phyloP scores from a whole-genome alignment of 2,888 invertebrate genomes.

The Deilephila elpenor region DNA sequence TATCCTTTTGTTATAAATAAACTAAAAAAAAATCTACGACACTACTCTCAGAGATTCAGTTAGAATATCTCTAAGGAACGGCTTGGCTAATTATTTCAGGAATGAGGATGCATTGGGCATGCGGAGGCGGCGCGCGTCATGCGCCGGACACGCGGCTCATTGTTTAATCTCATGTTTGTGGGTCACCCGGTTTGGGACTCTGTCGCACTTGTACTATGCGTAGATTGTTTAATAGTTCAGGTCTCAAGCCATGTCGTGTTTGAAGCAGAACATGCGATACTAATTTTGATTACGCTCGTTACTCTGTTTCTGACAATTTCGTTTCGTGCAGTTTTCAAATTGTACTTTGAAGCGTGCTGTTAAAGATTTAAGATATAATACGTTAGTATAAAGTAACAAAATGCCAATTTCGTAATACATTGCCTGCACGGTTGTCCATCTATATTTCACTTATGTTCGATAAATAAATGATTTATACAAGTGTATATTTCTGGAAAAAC shows the following conservation, averaged over 20 bases:
- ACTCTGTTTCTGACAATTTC: too few relatives aligned
- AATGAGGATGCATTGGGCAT: conserved; percentile 49
- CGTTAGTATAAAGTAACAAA: too few relatives aligned
- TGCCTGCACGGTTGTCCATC: background rate
- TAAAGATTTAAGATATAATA: too few relatives aligned
- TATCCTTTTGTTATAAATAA: too few relatives aligned
- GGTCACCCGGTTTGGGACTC: conserved; percentile 51
- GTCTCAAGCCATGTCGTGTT: too few relatives aligned
- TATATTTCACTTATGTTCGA: conserved; percentile 13
- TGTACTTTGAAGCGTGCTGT: too few relatives aligned
- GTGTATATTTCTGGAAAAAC: conserved; percentile 31
- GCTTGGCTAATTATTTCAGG: conserved; percentile 38
- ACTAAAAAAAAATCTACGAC: too few relatives aligned
- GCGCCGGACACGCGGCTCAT: conserved; percentile 52
- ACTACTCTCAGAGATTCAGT: background rate
- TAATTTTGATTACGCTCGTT: too few relatives aligned
- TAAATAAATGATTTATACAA: conserved; percentile 26
- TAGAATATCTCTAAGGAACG: conserved; percentile 1
- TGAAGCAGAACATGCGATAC: too few relatives aligned
- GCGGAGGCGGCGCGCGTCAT: conserved; percentile 42
- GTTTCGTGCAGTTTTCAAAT: too few relatives aligned
- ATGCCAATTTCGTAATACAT: background rate
- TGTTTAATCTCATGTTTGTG: conserved; percentile 53
- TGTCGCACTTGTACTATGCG: background rate
- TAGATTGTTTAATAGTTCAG: background rate